phyloP scores from a whole-genome alignment of 35 echinoderm and acorn worm species.

The Ptychodera flava region DNA sequence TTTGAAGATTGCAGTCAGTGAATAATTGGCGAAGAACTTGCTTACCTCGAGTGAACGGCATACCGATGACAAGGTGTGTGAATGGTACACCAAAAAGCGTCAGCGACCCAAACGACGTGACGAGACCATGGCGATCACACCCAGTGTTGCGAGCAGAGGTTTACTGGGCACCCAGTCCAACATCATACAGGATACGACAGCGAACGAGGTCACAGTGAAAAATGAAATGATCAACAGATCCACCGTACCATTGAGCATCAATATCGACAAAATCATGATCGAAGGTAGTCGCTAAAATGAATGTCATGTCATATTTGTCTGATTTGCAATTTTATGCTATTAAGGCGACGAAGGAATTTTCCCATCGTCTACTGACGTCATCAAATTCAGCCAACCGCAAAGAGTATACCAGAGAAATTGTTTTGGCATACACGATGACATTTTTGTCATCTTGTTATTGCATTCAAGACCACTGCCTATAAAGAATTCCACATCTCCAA shows the following conservation, averaged over 20 bases:
- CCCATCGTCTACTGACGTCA: constrained; percentile 16
- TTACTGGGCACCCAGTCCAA: constrained; percentile 68
- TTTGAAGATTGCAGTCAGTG: constrained; percentile 46
- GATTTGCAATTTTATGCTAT: not conserved
- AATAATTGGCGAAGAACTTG: constrained; percentile 26
- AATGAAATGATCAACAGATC: constrained; percentile 48
- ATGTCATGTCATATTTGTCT: constrained; percentile 29
- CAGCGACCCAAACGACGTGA: constrained; percentile 60
- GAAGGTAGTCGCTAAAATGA: constrained; percentile 45
- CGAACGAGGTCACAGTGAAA: constrained; percentile 55
- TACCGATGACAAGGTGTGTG: constrained; percentile 55
- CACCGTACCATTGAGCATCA: constrained; percentile 22
- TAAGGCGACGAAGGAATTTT: constrained; percentile 15
- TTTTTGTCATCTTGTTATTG: constrained; percentile 25
- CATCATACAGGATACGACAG: constrained; percentile 51
- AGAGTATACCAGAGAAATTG: constrained; percentile 45
- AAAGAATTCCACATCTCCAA: constrained; percentile 13
- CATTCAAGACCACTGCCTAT: constrained; percentile 42
- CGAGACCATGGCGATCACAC: constrained; percentile 60
- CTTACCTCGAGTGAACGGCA: constrained; percentile 82
- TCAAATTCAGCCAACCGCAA: constrained; percentile 9
- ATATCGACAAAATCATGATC: constrained; percentile 51
- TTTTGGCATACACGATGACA: constrained; percentile 34
- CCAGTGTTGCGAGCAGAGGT: constrained; percentile 50
- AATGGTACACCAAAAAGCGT: constrained; percentile 47